A percentile compares a stretch with the other conserved stretches of the same genome.
Evolutionary conservation across 2,888 invertebrate genomes (phyloP).

Genomic region (Empis livida): DNA sequence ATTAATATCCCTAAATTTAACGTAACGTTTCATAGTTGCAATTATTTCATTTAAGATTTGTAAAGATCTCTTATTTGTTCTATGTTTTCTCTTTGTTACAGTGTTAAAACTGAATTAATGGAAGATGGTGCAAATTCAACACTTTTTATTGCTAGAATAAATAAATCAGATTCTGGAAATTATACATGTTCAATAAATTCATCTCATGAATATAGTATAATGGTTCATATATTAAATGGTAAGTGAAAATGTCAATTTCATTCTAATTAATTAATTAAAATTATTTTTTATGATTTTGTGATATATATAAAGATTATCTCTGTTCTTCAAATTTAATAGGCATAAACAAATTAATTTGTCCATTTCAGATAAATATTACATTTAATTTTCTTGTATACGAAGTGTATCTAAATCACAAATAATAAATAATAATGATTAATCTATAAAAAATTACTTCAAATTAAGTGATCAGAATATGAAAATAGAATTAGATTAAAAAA

Average conservation of each 20-base stretch:
- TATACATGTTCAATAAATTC: constrained; percentile 41
- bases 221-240: constrained; percentile 44
- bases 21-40: no score
- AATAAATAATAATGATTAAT: no score
- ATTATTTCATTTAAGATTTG: no score
- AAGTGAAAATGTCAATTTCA: constrained; percentile 15
- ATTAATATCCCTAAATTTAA: no score
- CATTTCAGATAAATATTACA: no score
- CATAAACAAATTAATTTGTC: no score
- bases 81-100: constrained; percentile 16
- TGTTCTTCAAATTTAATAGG: not conserved
- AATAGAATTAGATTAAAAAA: no score
- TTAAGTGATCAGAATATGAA: no score
- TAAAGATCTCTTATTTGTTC: no score
- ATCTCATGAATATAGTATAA: constrained; percentile 38
- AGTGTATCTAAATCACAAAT: no score
- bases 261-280: not conserved
- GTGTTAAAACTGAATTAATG: constrained; percentile 42
- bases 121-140: constrained; percentile 41
- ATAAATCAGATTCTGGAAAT: constrained; percentile 40
- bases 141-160: constrained; percentile 39
- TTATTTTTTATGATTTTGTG: not conserved
- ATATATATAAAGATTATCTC: not conserved
- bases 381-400: no score
- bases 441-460: no score